A percentile compares a stretch with the other conserved stretches of the same genome.
Evolutionary conservation across 2,888 invertebrate species (phyloP).

Genomic region (Brachyopa scutellaris): DNA sequence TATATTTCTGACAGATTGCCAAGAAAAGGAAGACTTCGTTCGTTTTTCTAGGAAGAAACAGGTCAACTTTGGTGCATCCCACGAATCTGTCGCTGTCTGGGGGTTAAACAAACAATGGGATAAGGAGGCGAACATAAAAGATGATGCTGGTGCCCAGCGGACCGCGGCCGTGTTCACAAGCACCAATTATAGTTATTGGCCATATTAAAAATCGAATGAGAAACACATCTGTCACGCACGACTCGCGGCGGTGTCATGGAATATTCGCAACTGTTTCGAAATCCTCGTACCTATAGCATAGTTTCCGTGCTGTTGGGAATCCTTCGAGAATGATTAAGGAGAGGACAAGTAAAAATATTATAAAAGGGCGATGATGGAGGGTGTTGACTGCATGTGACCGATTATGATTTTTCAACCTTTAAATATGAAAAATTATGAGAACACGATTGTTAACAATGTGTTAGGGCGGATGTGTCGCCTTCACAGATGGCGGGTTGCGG

Average conservation of each 20-base stretch:
- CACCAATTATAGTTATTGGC: slow-evolving; percentile 82
- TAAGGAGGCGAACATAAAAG: not conserved
- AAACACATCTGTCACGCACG: slow-evolving; percentile 81
- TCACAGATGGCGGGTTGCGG: slow-evolving; percentile 68
- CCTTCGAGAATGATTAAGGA: slow-evolving; percentile 56
- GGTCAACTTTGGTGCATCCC: slow-evolving; percentile 38
- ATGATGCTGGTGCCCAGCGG: slow-evolving; percentile 51
- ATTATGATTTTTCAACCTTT: slow-evolving; percentile 71
- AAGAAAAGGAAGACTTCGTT: not conserved
- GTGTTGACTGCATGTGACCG: slow-evolving; percentile 72
- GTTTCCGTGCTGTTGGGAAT: slow-evolving; percentile 37
- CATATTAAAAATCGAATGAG: slow-evolving; percentile 82
- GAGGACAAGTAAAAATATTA: slow-evolving; percentile 10
- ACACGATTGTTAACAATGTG: slow-evolving; percentile 60
- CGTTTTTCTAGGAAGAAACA: slow-evolving; percentile 58
- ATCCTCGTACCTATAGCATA: slow-evolving; percentile 13
- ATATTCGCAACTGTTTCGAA: slow-evolving; percentile 74
- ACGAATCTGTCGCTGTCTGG: slow-evolving; percentile 1
- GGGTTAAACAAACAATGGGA: slow-evolving; percentile 13
- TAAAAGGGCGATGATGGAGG: slow-evolving; percentile 67
- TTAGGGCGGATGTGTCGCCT: slow-evolving; percentile 62
- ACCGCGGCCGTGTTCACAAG: slow-evolving; percentile 63
- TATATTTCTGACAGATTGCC: slow-evolving; percentile 61
- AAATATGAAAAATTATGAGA: slow-evolving; percentile 69
- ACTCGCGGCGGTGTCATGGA: slow-evolving; percentile 61